These are phyloP conservation scores for Orchesella cincta DNA, from an alignment of 1,140 invertebrate species.

Conservation along the genomic window DNA sequence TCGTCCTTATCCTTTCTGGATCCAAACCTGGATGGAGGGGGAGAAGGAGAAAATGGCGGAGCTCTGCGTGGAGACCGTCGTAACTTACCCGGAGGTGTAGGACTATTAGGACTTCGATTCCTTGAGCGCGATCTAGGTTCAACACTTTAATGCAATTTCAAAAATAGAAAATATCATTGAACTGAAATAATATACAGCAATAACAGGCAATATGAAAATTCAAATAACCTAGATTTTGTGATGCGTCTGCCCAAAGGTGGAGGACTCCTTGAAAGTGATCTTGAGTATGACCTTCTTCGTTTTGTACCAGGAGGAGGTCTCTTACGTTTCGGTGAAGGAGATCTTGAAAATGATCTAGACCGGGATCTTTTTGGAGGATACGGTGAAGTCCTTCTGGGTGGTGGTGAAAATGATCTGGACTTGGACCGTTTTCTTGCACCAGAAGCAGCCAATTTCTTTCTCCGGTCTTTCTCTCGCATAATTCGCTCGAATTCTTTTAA, in stretches of 20 bases:
- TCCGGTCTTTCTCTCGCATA: conserved; percentile 77
- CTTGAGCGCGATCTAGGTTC: conserved; percentile 47
- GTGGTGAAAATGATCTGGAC: conserved; percentile 47
- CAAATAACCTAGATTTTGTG: neutral
- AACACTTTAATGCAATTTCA: neutral
- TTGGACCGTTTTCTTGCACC: conserved; percentile 40
- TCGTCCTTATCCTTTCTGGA: conserved; percentile 41
- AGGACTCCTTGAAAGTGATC: conserved; percentile 53
- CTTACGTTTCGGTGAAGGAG: conserved; percentile 50
- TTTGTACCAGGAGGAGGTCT: conserved; percentile 27
- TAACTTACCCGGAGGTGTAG: neutral
- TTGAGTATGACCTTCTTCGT: conserved; percentile 51
- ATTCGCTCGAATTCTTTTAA: conserved; percentile 81
- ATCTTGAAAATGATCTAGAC: conserved; percentile 52
- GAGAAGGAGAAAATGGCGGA: conserved; percentile 48
- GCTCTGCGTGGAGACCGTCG: conserved; percentile 46
- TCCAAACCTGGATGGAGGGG: conserved; percentile 34
- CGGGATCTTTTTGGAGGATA: conserved; percentile 53
- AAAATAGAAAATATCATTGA: neutral
- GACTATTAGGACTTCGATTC: conserved; percentile 31
- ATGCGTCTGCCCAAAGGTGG: conserved; percentile 41
- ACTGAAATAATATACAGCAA: neutral
- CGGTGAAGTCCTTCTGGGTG: conserved; percentile 32
- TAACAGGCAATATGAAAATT: neutral
- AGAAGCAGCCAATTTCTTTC: conserved; percentile 62